Percentiles rank a stretch among this genome's conserved stretches.
These are phyloP conservation scores for Dinothrombium tinctorium DNA, from an alignment of 1,140 invertebrate species.

Conservation along the genomic window DNA sequence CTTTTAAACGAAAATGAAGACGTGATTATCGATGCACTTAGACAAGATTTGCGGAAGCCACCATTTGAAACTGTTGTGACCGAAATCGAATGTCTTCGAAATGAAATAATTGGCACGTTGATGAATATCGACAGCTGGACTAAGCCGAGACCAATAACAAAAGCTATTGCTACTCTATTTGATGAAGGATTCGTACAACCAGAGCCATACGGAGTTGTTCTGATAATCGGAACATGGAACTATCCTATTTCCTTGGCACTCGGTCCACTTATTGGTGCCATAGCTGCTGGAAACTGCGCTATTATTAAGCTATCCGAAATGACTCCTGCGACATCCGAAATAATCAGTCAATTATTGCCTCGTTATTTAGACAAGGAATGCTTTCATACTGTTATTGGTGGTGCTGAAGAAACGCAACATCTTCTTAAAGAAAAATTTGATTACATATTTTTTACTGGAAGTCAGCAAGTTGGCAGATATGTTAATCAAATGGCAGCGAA, in stretches of 20 bases:
- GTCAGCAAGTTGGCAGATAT: constrained; percentile 43
- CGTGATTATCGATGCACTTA: constrained; percentile 42
- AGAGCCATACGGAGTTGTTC: constrained; percentile 43
- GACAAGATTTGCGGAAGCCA: constrained; percentile 46
- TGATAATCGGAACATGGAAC: constrained; percentile 91
- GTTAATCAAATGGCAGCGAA: constrained; percentile 69
- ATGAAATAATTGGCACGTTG: constrained; percentile 12
- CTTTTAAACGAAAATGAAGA: constrained; percentile 54
- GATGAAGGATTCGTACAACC: constrained; percentile 26
- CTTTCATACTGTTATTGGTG: constrained; percentile 39
- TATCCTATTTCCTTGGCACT: constrained; percentile 73
- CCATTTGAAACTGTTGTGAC: constrained; percentile 19
- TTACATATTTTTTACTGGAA: constrained; percentile 94
- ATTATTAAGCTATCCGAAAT: constrained; percentile 59
- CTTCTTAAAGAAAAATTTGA: constrained; percentile 75
- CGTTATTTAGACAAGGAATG: constrained; percentile 62
- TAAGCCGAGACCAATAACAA: constrained; percentile 20
- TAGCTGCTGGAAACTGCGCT: constrained; percentile 44
- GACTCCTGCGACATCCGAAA: constrained; percentile 37
- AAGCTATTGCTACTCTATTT: constrained; percentile 26
- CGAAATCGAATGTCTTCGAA: constrained; percentile 21
- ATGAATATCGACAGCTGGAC: constrained; percentile 24
- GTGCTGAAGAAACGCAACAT: constrained; percentile 53
- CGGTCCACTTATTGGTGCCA: constrained; percentile 47
- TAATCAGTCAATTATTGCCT: constrained; percentile 50